These are phyloP conservation scores for Podabrus alpinus DNA, from an alignment of 2,888 invertebrate genomes.

Conservation along the genomic window DNA sequence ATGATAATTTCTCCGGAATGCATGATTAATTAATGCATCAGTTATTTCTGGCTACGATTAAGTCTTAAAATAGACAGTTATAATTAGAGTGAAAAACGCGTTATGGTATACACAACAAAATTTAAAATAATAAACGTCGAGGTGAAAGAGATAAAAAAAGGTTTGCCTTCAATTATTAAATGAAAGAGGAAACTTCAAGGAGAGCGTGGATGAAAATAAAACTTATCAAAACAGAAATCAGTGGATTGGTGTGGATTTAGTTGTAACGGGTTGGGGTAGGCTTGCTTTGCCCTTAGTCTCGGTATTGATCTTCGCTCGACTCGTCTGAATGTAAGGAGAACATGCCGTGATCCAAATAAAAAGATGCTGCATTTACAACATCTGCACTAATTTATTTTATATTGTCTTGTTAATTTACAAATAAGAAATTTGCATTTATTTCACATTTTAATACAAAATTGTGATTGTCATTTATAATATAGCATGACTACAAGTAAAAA, in stretches of 20 bases:
- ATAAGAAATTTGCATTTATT: not conserved
- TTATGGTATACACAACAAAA: not conserved
- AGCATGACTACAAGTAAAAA: not conserved
- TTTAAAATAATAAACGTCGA: not conserved
- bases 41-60: slow-evolving; percentile 19
- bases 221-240: slow-evolving; percentile 18
- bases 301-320: slow-evolving; percentile 37
- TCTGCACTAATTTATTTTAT: slow-evolving; percentile 4
- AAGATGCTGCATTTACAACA: slow-evolving; percentile 23
- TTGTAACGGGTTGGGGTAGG: slow-evolving; percentile 35
- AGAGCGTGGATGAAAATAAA: not conserved
- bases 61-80: slow-evolving; percentile 16
- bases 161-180: not conserved
- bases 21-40: slow-evolving; percentile 6
- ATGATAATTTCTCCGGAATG: slow-evolving; percentile 13
- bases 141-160: not conserved
- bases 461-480: not conserved
- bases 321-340: slow-evolving; percentile 30
- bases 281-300: slow-evolving; percentile 31
- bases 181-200: not conserved
- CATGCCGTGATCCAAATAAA: slow-evolving; percentile 24
- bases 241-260: slow-evolving; percentile 23
- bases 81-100: not conserved
- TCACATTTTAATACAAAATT: not conserved
- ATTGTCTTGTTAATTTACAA: no score